Base-by-base conservation (phyloP, 2,113 vertebrate species). In the Melanocharis versteri region DNA sequence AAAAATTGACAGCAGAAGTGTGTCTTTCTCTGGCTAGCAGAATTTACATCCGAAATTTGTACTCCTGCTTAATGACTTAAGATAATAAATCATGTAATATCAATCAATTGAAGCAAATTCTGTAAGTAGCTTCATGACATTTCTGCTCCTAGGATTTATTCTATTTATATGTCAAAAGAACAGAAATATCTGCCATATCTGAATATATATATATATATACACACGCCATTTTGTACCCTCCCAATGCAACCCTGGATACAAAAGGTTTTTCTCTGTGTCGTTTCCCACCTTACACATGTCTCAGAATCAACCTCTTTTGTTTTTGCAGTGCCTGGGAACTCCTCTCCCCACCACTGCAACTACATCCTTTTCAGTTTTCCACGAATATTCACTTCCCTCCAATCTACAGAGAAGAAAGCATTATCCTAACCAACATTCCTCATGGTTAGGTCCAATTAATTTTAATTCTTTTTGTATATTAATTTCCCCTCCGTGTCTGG, bases 1-100 rank as follows among this genome's bases (percentile, higher is more conserved):
- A 30, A 60, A 93, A 85, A 89, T 66, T 72, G 65, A 56, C 27
- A 60, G 31, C 87, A 93, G 27, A 53, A 54, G 45, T 80, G 93
- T 11, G 2, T 82, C n/a, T 64, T 57, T 69, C 71, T 83, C 66
- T 66, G 33, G 23, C 47, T 73, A 57, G 54, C 30, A 82, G 69
- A 83, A 9, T 56, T 62, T 71, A n/a, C 31, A 31, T 61, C 42
- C n/a, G 26, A 31, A 65, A 78, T 90, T 62, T 83, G 28, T 65
- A n/a, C 6, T 80, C 37, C 40, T 89, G n/a, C 39, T 58, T 76
- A 87, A 57, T 85, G 44, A 54, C 17, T 83, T 87, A 50, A 78
- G 39, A 45, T 51, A 72, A 35, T 39, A 80, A 85, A 85, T 87
- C 30, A 30, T 1, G 1, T 47, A 48, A 54, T 39, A 28, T 7